These are phyloP conservation scores for Drosophila tripunctata DNA, from an alignment of 2,888 invertebrate genomes.

Conservation along the genomic window DNA sequence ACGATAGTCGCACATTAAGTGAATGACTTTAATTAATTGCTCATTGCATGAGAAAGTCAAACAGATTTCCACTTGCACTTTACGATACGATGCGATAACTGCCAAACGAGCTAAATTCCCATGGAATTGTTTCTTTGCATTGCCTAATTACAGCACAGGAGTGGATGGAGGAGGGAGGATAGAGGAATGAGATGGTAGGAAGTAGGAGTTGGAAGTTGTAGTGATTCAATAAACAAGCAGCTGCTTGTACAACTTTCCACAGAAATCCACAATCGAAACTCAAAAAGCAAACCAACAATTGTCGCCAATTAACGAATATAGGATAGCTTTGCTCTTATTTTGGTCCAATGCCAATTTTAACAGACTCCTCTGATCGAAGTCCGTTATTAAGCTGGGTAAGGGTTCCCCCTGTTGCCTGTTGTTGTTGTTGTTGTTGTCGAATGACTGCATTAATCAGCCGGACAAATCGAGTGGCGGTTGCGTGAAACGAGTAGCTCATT, in stretches of 20 bases:
- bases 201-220: no score
- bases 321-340: conserved; percentile 38
- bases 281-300: conserved; percentile 60
- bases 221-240: conserved; percentile 21
- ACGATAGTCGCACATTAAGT: conserved; percentile 30
- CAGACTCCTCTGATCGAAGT: not conserved
- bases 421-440: conserved; percentile 31
- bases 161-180: no score
- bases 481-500: conserved; percentile 74
- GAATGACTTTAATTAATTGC: conserved; percentile 33
- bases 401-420: conserved; percentile 10
- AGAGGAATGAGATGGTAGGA: no score
- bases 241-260: conserved; percentile 58
- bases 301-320: conserved; percentile 68
- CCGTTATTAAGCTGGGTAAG: conserved; percentile 35
- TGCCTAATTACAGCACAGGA: not conserved
- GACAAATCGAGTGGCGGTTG: conserved; percentile 62
- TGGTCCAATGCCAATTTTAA: conserved; percentile 21
- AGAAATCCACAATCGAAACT: no score
- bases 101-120: conserved; percentile 56
- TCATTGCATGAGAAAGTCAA: conserved; percentile 10
- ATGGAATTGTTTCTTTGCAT: conserved; percentile 19
- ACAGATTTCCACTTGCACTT: conserved; percentile 2
- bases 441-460: conserved; percentile 68
- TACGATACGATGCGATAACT: not conserved